Conservation (phyloP, 2,113 vertebrate genomes). For the Mormyrus lacerda region DNA sequence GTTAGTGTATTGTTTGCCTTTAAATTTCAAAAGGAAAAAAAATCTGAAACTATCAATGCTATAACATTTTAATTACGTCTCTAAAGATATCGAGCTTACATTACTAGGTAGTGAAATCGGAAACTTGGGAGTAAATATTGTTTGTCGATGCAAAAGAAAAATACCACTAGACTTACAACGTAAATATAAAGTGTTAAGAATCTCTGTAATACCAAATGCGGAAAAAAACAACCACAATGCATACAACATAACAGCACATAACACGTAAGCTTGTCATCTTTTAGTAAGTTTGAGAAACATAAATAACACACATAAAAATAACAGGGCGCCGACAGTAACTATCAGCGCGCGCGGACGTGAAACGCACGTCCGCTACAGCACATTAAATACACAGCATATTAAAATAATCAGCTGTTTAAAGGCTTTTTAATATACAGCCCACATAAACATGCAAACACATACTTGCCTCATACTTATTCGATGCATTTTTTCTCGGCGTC, state of each 20-base stretch:
- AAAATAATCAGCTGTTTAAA: neutral
- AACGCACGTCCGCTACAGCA: neutral
- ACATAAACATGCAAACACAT: neutral
- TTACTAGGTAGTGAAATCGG: neutral
- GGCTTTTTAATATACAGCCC: neutral
- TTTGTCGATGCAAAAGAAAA: neutral
- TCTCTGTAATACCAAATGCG: neutral
- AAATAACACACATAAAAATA: neutral
- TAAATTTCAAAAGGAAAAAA: neutral
- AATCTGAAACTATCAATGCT: neutral
- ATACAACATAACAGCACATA: neutral
- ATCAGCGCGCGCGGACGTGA: neutral
- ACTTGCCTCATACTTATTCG: neutral
- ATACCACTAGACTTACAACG: neutral
- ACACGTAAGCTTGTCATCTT: neutral
- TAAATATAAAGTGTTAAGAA: neutral
- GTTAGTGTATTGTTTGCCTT: neutral
- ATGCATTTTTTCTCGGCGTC: neutral
- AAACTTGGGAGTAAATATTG: neutral
- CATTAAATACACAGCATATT: neutral
- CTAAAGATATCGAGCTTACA: neutral
- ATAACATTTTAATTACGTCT: neutral
- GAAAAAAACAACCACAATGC: neutral
- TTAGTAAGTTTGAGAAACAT: neutral
- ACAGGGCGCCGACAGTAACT: neutral